Evolutionary conservation across 1,140 invertebrate species (phyloP).

Genomic region (Neoseiulus cucumeris): DNA sequence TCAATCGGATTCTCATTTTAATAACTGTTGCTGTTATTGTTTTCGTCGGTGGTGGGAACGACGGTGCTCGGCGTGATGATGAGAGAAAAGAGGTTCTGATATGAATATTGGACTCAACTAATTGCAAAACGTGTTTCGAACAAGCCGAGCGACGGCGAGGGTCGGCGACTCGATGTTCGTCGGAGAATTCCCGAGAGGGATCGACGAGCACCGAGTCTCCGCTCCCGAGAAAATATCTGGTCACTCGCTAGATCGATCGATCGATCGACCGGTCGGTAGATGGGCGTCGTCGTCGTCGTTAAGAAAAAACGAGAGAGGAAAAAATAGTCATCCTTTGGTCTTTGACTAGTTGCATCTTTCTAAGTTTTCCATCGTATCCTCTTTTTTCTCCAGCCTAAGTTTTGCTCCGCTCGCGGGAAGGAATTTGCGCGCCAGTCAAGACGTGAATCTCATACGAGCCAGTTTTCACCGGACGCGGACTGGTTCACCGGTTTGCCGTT

Average conservation of each 20-base stretch:
- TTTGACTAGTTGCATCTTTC: neutral
- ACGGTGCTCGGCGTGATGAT: too few relatives aligned
- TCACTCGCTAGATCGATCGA: too few relatives aligned
- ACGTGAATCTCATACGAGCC: neutral
- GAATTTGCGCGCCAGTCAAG: neutral
- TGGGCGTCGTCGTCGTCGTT: neutral
- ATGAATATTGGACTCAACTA: too few relatives aligned
- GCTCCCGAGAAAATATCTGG: too few relatives aligned
- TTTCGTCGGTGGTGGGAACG: neutral
- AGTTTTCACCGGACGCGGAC: conserved; percentile 2
- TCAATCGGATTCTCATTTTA: neutral
- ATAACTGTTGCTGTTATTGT: neutral
- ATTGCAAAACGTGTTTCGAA: too few relatives aligned
- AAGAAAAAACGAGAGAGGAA: neutral
- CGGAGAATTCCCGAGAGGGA: too few relatives aligned
- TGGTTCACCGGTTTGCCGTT: conserved; percentile 8
- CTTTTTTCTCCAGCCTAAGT: neutral
- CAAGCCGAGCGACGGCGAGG: too few relatives aligned
- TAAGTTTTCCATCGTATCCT: neutral
- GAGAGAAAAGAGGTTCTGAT: too few relatives aligned
- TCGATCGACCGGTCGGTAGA: neutral
- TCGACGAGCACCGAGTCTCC: too few relatives aligned
- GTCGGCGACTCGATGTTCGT: too few relatives aligned
- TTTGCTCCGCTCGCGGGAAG: neutral
- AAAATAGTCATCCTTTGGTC: neutral